Conservation (phyloP, 30 jellyfish, hydroid and myxozoan genomes). For the Mastigias papua region DNA sequence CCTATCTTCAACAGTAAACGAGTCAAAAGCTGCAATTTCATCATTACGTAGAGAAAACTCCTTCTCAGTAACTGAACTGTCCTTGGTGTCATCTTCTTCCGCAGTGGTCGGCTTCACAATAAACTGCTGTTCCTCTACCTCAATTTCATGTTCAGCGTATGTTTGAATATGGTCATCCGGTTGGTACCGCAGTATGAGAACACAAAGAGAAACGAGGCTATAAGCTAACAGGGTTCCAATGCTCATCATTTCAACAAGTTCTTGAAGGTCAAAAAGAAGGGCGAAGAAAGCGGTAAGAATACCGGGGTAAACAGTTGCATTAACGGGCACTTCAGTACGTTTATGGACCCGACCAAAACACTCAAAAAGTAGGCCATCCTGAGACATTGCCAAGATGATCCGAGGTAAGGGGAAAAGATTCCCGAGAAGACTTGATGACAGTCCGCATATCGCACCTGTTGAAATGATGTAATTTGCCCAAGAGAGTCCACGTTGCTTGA, state of each 20-base stretch:
- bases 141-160: slow-evolving; percentile 41
- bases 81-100: slow-evolving; percentile 3
- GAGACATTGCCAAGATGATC: slow-evolving; percentile 95
- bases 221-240: slow-evolving; percentile 98
- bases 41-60: slow-evolving; percentile 6
- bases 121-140: slow-evolving; percentile 24
- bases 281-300: slow-evolving; percentile 98
- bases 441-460: slow-evolving; percentile 99
- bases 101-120: slow-evolving; percentile 2
- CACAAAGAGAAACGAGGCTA: slow-evolving; percentile 98
- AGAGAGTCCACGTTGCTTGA: slow-evolving; percentile 90
- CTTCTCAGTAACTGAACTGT: slow-evolving; percentile 25
- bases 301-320: slow-evolving; percentile 99
- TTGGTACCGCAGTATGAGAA: slow-evolving; percentile 96
- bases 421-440: slow-evolving; percentile 98
- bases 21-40: slow-evolving; percentile 45
- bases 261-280: slow-evolving; percentile 94
- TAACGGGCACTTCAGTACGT: slow-evolving; percentile 96
- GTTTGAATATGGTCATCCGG: slow-evolving; percentile 87
- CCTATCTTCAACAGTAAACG: slow-evolving; percentile 46
- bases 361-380: slow-evolving; percentile 89
- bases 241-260: slow-evolving; percentile 99
- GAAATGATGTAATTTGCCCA: slow-evolving; percentile 99
- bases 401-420: slow-evolving; percentile 98
- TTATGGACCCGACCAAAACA: slow-evolving; percentile 76